A percentile compares a stretch with the other conserved stretches of the same genome.
These are phyloP conservation scores for Diabrotica undecimpunctata DNA, from an alignment of 1,140 invertebrate genomes.

Conservation along the genomic window DNA sequence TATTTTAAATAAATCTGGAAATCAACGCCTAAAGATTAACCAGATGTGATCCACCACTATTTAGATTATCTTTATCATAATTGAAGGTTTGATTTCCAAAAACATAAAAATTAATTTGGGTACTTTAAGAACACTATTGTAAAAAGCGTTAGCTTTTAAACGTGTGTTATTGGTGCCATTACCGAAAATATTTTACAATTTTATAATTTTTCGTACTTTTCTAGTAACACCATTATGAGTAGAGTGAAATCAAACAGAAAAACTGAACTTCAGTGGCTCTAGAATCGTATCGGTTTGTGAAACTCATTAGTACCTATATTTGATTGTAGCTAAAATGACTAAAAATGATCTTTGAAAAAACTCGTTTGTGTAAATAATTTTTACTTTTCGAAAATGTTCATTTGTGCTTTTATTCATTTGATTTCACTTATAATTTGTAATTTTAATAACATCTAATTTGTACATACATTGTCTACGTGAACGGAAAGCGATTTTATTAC, in stretches of 20 bases:
- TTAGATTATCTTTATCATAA: conserved; percentile 16
- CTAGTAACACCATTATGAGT: conserved; percentile 28
- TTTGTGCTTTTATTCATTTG: background rate
- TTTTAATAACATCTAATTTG: no score
- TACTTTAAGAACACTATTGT: conserved; percentile 18
- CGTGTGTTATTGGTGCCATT: conserved; percentile 36
- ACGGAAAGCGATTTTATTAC: no score
- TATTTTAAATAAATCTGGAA: conserved; percentile 20
- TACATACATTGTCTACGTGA: no score
- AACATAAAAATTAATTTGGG: conserved; percentile 26
- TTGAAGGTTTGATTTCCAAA: conserved; percentile 20
- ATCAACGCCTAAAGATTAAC: conserved; percentile 8
- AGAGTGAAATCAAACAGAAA: conserved; percentile 24
- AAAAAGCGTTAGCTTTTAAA: conserved; percentile 5
- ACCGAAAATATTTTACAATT: conserved; percentile 33
- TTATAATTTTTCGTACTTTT: conserved; percentile 41
- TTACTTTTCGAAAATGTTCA: background rate
- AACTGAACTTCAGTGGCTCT: conserved; percentile 20
- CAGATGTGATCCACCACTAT: conserved; percentile 7
- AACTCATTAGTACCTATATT: background rate
- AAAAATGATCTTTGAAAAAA: background rate
- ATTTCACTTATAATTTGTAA: background rate
- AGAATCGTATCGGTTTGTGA: conserved; percentile 24
- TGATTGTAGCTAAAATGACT: background rate
- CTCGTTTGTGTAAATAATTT: background rate